Base-by-base conservation (phyloP, 2,888 invertebrate genomes). In the Caenorhabditis uteleia region DNA sequence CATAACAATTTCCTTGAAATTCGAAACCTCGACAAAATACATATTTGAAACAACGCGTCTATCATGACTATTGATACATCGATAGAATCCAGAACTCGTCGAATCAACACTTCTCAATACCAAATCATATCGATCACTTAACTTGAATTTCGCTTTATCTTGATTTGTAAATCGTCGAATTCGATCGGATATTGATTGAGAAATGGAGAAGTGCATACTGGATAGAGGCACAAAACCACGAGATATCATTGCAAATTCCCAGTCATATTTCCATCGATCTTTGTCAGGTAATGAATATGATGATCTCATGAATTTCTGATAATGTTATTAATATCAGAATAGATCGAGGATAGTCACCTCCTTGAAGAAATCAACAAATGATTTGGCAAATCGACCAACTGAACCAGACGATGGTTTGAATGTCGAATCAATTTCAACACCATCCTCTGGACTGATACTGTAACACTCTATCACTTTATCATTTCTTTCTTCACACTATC, bases 361-460 rank as follows among this genome's bases (percentile, higher is more conserved):
- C 26, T 65, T 66, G 58, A 71, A 71, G 29, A 62, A 71, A 46
- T 71, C 71, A 6, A 66, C 54, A 18, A 51, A 42, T 10, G 55
- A 45, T 18, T 57, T 58, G 51, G 62, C 23, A 2, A 48, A 25
- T 50, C 68, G 20, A 23, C 71, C 71, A n/a, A 71, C 55, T 6
- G 53, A 48, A 26, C 71, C 68, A 3, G 71, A 44, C 3, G 68
- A 68, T 21, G 71, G 71, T 27, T 71, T 71, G 50, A 68, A 71
- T 16, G 71, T 71, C 8, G 61, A 59, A 8, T 68, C 71, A 33
- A 71, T 68, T 45, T 71, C 71, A 5, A 65, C 26, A 8, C 58
- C 68, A 44, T 71, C 71, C 50, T 71, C 71, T 18, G 71, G 71
- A 18, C 66, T 61, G 10, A 71, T 62, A 50, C 71, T 70, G 55